phyloP scores from a whole-genome alignment of 2,797 vertebrate species.

The Mus minutoides region DNA sequence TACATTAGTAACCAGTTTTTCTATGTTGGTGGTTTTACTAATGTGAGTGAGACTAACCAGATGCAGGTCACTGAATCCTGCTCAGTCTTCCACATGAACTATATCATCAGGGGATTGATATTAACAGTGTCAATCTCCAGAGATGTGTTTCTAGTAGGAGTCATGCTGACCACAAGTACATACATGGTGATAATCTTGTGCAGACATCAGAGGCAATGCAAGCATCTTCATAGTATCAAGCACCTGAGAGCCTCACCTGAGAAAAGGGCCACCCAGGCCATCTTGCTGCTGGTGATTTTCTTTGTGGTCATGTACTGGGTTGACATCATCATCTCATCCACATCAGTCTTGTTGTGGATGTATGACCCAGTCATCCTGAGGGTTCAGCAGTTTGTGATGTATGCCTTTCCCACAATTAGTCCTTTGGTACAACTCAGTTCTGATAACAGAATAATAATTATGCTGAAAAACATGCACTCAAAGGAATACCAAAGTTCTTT shows the following conservation, averaged over 20 bases:
- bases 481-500: not conserved
- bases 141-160: not conserved
- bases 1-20: not conserved
- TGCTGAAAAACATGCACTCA: not conserved
- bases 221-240: not conserved
- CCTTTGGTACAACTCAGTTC: not conserved
- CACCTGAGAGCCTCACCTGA: not conserved
- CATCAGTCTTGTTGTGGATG: not conserved
- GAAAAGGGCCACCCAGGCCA: not conserved
- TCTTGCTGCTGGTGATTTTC: not conserved
- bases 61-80: not conserved
- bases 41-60: not conserved
- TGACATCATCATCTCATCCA: not conserved
- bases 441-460: not conserved
- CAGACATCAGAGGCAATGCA: not conserved
- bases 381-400: not conserved
- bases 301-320: not conserved
- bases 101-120: not conserved
- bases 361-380: not conserved
- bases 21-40: not conserved
- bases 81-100: not conserved
- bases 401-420: not conserved
- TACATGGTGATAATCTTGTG: not conserved
- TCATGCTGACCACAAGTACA: not conserved
- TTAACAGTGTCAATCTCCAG: not conserved